Evolutionary conservation across 2,888 invertebrate genomes (phyloP), one percentile per base, ranked within the genome.

Genomic region (Melinaea marsaeus): DNA sequence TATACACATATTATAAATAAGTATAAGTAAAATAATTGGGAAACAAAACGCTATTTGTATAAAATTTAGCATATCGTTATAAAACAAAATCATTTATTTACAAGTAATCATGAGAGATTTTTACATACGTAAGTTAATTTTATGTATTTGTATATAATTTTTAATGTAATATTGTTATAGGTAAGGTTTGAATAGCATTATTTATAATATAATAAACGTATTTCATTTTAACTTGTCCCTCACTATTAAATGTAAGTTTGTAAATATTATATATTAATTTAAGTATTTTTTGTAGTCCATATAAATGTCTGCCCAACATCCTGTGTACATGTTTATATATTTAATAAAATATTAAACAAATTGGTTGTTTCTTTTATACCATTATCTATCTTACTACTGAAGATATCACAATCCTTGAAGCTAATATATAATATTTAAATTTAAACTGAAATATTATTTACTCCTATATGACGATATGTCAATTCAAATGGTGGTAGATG

Each of bases 1-100:
- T 71, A 69, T 75, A 74, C 42, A 51, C 6, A 51, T 32, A 32
- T 51, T 51, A 32, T 32, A 51, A 51, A 51, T 51, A 51, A 51
- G 22, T 51, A 32, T 51, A 51, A 48, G 55, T 66, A 74, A 73
- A 75, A 71, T 72, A 82, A 83, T 85, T 77, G 90, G 90, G 90
- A 90, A 90, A 90, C 87, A 88, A 90, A 85, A 75, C 90, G 90
- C 90, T 90, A 86, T 79, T 83, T 88, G 83, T 88, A 88, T 77
- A 71, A 85, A 77, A 80, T 34, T 79, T 85, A 85, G 80, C 84
- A 84, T 84, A 84, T 85, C 82, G 77, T 82, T 78, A 79, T 74
- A 72, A 72, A 57, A 59, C 60, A 60, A 55, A 61, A 47, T 58
- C 54, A 13, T 67, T 9, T 51, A 51, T 51, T 51, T 51, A 51